Evolutionary conservation across 1,140 invertebrate genomes (phyloP).

Genomic region (Epicauta chinensis): DNA sequence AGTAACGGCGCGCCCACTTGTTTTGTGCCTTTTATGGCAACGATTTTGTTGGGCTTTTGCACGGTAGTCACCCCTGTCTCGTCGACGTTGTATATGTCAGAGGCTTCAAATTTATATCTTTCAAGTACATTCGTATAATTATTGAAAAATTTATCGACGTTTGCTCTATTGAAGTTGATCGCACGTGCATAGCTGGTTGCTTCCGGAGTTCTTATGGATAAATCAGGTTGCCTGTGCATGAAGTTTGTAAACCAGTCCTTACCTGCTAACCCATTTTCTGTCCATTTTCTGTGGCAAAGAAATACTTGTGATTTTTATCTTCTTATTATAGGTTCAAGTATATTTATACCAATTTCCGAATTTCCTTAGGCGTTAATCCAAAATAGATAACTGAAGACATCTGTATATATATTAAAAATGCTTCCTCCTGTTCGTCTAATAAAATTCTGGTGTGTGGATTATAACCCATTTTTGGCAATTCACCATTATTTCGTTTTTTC

Average conservation of each 20-base stretch:
- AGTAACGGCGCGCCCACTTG: constrained; percentile 38
- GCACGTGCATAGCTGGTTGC: constrained; percentile 28
- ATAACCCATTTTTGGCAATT: too few species aligned
- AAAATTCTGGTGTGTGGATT: too few species aligned
- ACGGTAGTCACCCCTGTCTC: constrained; percentile 45
- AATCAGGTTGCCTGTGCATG: constrained; percentile 6
- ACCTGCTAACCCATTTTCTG: constrained; percentile 4
- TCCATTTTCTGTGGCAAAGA: too few species aligned
- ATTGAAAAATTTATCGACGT: constrained; percentile 29
- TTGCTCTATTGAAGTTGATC: constrained; percentile 31
- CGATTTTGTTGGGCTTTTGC: constrained; percentile 40
- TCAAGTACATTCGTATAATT: constrained; percentile 22
- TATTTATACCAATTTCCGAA: too few species aligned
- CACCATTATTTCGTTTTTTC: too few species aligned
- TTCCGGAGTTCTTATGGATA: constrained; percentile 25
- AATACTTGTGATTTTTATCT: too few species aligned
- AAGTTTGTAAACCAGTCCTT: constrained; percentile 17
- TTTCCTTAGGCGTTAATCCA: too few species aligned
- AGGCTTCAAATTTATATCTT: constrained; percentile 20
- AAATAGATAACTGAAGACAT: too few species aligned
- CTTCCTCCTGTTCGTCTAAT: too few species aligned
- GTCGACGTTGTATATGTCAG: constrained; percentile 41
- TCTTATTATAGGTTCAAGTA: too few species aligned
- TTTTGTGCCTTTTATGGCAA: constrained; percentile 36
- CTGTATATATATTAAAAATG: too few species aligned